These are phyloP conservation scores for Lynx canadensis DNA, from an alignment of 2,113 vertebrate species.

Conservation along the genomic window DNA sequence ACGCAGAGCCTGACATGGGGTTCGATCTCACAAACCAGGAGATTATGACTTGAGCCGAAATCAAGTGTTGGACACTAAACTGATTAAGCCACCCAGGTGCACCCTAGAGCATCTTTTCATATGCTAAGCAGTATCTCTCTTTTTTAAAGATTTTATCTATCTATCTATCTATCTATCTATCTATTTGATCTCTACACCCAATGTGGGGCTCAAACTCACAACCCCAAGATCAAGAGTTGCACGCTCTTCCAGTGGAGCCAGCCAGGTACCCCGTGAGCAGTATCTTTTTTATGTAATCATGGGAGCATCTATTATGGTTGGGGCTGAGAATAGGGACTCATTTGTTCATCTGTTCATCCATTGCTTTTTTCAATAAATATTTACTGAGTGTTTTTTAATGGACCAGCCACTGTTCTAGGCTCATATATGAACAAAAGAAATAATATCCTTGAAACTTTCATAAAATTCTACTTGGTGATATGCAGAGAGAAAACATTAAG, in stretches of 20 bases:
- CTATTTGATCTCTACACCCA: background rate
- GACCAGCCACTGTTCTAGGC: slow-evolving; percentile 7
- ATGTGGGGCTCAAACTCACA: background rate
- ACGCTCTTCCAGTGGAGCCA: background rate
- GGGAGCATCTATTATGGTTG: background rate
- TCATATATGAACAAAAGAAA: slow-evolving; percentile 25
- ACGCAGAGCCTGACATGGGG: too few species aligned
- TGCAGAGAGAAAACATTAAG: slow-evolving; percentile 4
- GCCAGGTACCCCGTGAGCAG: background rate
- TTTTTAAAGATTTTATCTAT: background rate
- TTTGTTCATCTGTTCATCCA: background rate
- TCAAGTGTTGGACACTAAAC: too few species aligned
- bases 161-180: too few species aligned
- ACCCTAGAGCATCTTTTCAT: background rate
- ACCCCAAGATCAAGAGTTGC: background rate
- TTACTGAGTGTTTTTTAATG: slow-evolving; percentile 40
- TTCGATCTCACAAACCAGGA: too few species aligned
- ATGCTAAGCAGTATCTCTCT: background rate
- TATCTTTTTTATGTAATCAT: background rate
- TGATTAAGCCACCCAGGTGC: too few species aligned
- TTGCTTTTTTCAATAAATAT: slow-evolving; percentile 36
- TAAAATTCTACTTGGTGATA: slow-evolving; percentile 23
- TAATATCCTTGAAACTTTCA: slow-evolving; percentile 3
- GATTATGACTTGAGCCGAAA: too few species aligned
- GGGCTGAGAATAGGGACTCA: background rate